Conservation (phyloP, 2,797 vertebrate species). For the Parotocinclus haroldoi region DNA sequence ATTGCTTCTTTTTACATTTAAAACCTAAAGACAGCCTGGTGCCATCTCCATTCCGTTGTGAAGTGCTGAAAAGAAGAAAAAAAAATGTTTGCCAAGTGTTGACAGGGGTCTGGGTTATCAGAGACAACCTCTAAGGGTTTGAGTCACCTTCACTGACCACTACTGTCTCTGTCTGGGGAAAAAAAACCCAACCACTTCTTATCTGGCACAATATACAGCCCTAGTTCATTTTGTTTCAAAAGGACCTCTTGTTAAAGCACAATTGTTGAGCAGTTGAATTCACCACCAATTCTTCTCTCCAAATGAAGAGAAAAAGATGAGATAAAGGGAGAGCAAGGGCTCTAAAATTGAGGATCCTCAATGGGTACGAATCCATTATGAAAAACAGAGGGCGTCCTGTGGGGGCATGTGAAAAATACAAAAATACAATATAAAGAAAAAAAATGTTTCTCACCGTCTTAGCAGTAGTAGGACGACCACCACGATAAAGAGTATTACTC, state of each 20-base stretch:
- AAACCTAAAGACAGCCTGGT: conserved; percentile 47
- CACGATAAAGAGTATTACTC: conserved; percentile 69
- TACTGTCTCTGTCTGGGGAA: conserved; percentile 46
- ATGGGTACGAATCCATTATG: conserved; percentile 56
- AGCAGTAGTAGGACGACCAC: conserved; percentile 69
- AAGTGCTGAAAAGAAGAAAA: conserved; percentile 53
- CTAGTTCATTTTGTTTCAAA: conserved; percentile 66
- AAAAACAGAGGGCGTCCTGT: conserved; percentile 17
- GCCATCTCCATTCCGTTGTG: conserved; percentile 52
- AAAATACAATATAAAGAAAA: conserved; percentile 3
- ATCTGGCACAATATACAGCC: conserved; percentile 66
- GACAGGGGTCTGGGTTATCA: conserved; percentile 55
- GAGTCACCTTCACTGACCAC: conserved; percentile 63
- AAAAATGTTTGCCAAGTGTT: conserved; percentile 62
- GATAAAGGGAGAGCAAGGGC: conserved; percentile 59
- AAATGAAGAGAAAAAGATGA: conserved; percentile 60
- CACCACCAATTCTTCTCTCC: conserved; percentile 60
- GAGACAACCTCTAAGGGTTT: conserved; percentile 46
- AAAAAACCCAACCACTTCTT: conserved; percentile 63
- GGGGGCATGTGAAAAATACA: conserved; percentile 13
- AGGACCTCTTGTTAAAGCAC: conserved; percentile 55
- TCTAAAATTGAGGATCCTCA: conserved; percentile 55
- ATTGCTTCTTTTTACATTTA: conserved; percentile 38
- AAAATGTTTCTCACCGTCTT: conserved; percentile 69
- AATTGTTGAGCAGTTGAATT: conserved; percentile 62